Evolutionary conservation across 1,140 invertebrate species (phyloP).

Genomic region (Nasonia vitripennis): DNA sequence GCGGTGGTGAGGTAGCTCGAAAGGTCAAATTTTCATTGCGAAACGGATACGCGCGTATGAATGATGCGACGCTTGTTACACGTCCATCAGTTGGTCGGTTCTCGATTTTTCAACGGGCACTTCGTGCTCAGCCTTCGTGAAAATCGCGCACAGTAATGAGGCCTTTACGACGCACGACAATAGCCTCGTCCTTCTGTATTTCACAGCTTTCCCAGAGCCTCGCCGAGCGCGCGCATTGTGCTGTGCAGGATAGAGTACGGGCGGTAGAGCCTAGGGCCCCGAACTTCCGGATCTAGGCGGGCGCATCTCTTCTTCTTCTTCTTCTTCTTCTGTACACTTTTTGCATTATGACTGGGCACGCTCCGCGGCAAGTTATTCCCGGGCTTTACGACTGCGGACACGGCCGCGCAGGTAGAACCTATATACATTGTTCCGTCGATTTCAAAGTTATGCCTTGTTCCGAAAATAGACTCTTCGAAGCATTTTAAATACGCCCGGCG

Average conservation of each 20-base stretch:
- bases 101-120: too few relatives aligned
- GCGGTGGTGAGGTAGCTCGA: too few relatives aligned
- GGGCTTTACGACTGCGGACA: not conserved
- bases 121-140: too few relatives aligned
- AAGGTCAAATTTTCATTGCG: too few relatives aligned
- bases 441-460: too few relatives aligned
- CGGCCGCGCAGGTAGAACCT: not conserved
- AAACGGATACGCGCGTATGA: too few relatives aligned
- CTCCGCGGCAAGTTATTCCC: not conserved
- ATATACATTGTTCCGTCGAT: not conserved
- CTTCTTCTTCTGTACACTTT: not conserved
- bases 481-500: not conserved
- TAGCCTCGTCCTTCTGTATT: not conserved
- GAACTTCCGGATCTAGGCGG: constrained; percentile 29
- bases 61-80: too few relatives aligned
- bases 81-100: too few relatives aligned
- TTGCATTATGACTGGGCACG: constrained; percentile 19
- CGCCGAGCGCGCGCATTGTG: not conserved
- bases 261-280: not conserved
- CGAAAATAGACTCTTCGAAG: not conserved
- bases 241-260: too few relatives aligned
- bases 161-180: too few relatives aligned
- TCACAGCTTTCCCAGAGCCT: not conserved
- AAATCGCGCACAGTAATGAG: too few relatives aligned
- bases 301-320: not conserved